A percentile compares a stretch with the other conserved stretches of the same genome.
Evolutionary conservation across 1,140 invertebrate genomes (phyloP).

Genomic region (Cydia strobilella): DNA sequence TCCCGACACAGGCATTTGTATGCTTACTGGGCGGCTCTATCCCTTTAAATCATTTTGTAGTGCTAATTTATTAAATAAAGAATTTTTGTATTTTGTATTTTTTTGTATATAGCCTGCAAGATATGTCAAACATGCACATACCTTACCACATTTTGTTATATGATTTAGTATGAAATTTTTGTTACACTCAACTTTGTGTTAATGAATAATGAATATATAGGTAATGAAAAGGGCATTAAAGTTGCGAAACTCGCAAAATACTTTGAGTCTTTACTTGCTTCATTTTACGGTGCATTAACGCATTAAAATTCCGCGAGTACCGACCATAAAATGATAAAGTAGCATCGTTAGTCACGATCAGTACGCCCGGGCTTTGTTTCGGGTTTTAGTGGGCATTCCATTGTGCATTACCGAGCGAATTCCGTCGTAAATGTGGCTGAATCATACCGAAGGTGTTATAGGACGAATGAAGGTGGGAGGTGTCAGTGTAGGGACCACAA

Average conservation of each 20-base stretch:
- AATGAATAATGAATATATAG: no score
- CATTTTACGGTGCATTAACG: constrained; percentile 5
- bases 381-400: constrained; percentile 31
- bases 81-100: no score
- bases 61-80: no score
- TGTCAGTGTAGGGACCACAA: constrained; percentile 29
- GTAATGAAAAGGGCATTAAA: background rate
- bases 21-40: no score
- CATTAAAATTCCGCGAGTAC: constrained; percentile 13
- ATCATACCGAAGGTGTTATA: constrained; percentile 38
- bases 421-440: constrained; percentile 39
- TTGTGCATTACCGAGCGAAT: constrained; percentile 22
- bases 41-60: no score
- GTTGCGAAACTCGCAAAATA: background rate
- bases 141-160: no score
- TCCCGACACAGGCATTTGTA: no score
- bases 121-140: no score
- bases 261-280: background rate
- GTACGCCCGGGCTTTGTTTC: constrained; percentile 19
- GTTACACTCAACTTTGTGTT: no score
- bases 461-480: constrained; percentile 50
- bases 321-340: constrained; percentile 27
- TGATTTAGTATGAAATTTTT: no score
- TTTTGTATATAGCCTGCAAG: no score
- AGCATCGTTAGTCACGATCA: constrained; percentile 29